A percentile compares a stretch with the other conserved stretches of the same genome.
Conservation (phyloP, 2,113 vertebrate genomes). For the Callaeas wilsoni region DNA sequence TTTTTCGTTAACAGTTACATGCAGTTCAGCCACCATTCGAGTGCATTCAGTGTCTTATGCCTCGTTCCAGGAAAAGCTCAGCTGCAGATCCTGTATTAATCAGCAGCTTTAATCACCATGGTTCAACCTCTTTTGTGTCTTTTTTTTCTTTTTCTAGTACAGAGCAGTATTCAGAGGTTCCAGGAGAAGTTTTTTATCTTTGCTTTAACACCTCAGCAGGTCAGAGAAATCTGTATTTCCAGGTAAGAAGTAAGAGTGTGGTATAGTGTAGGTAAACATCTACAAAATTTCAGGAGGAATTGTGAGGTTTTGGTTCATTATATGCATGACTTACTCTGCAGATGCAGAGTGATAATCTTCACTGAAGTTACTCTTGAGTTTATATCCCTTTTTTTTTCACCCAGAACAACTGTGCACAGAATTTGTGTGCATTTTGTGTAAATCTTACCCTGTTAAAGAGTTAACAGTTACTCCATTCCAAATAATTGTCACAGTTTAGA, state of each 20-base stretch:
- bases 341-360: neutral
- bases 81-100: neutral
- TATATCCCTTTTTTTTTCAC: neutral
- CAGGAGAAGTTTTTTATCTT: conserved; percentile 98
- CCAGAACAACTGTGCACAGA: neutral
- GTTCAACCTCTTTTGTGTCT: neutral
- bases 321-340: neutral
- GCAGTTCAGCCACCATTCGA: neutral
- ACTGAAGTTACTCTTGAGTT: neutral
- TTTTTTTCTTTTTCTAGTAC: conserved; percentile 71
- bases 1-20: neutral
- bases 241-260: conserved; percentile 75
- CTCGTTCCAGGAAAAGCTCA: neutral
- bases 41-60: neutral
- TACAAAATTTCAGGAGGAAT: neutral
- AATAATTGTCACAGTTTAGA: neutral
- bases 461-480: fast-evolving
- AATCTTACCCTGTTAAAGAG: neutral
- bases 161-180: conserved; percentile 86
- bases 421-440: neutral
- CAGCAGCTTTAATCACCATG: neutral
- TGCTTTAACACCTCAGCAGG: conserved; percentile 96
- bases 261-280: neutral
- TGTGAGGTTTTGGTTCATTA: fast-evolving
- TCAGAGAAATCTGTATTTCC: conserved; percentile 97